Evolutionary conservation across 2,113 vertebrate species (phyloP), one percentile per base, ranked within the genome.

Genomic region (Chaetodon trifascialis): DNA sequence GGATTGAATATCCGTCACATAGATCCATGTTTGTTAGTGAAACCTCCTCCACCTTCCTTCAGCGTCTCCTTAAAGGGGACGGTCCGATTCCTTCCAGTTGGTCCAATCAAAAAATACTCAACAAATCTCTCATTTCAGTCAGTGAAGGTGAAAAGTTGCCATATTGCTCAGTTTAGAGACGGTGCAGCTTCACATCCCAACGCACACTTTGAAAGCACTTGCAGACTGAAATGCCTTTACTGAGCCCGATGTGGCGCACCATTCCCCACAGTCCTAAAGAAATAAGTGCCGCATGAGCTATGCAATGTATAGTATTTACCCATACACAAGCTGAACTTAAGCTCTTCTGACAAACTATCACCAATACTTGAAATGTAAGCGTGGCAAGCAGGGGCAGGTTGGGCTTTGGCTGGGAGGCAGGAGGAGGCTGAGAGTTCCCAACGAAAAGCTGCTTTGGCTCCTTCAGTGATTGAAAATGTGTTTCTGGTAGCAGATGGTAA

Each of bases 361-460:
- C 95, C 96, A 95, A 97, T 98, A 98, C 97, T 98, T 98, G 97
- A 98, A 98, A 96, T 94, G 95, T 96, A 95, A 34, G 83, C 4
- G 52, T 68, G 70, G 86, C 47, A 3, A 56, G 76, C 14, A 38
- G 64, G 15, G 69, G 52, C 16, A 11, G 68, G 56, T n/a, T 1
- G 49, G 67, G 46, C 25, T 56, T 40, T 6, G 36, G 52, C 19
- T 2, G 17, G 68, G 73, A 56, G 73, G 59, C 46, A 19, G 23
- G 64, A 52, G 49, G 15, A 49, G 40, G 2, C 5, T 1, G 16
- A 21, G 21, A 54, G 12, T 7, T 30, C 51, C 52, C 55, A 60
- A 60, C 58, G 14, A 34, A 60, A 10, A 11, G 42, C 11, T 36
- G 25, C 36, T n/a, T 1, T 16, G 60, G 9, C 8, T 38, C 16